Evolutionary conservation across 35 echinoderm and acorn worm genomes (phyloP).

Genomic region (Heliocidaris tuberculata): DNA sequence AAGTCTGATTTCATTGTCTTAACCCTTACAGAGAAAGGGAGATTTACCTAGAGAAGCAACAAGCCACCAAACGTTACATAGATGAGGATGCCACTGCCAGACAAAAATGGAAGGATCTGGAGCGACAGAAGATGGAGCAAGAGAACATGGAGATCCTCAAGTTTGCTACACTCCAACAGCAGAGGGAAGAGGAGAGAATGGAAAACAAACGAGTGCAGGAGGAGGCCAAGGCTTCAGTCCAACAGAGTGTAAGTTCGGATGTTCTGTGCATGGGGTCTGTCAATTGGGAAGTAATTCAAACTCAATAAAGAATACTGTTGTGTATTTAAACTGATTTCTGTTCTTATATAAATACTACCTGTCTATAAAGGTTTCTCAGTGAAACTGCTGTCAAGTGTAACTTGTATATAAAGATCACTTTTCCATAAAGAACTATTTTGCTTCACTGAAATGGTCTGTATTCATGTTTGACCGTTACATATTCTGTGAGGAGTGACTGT

Average conservation of each 20-base stretch:
- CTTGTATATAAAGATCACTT: too few species aligned
- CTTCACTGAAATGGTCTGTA: too few species aligned
- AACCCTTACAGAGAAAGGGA: conserved; percentile 70
- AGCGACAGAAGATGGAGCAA: conserved; percentile 77
- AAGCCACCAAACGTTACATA: conserved; percentile 89
- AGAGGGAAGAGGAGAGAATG: conserved; percentile 91
- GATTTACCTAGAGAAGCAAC: conserved; percentile 76
- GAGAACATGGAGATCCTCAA: conserved; percentile 84
- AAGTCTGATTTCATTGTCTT: background rate
- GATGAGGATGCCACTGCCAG: conserved; percentile 72
- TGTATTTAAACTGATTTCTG: background rate
- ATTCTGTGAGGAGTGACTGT: too few species aligned
- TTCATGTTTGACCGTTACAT: too few species aligned
- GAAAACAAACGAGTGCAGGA: conserved; percentile 75
- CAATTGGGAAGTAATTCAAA: background rate
- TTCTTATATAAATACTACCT: too few species aligned
- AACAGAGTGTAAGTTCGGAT: conserved; percentile 69
- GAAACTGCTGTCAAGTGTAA: too few species aligned
- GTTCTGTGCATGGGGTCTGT: background rate
- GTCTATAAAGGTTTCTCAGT: too few species aligned
- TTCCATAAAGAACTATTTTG: too few species aligned
- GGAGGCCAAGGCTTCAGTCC: conserved; percentile 80
- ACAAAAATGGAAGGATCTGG: conserved; percentile 86
- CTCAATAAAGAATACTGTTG: background rate
- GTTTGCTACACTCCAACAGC: conserved; percentile 89